Evolutionary conservation across 37 sponge, comb jelly and placozoan species (phyloP), one percentile per base, ranked within the genome.

Genomic region (Cladorhizidae sp.): DNA sequence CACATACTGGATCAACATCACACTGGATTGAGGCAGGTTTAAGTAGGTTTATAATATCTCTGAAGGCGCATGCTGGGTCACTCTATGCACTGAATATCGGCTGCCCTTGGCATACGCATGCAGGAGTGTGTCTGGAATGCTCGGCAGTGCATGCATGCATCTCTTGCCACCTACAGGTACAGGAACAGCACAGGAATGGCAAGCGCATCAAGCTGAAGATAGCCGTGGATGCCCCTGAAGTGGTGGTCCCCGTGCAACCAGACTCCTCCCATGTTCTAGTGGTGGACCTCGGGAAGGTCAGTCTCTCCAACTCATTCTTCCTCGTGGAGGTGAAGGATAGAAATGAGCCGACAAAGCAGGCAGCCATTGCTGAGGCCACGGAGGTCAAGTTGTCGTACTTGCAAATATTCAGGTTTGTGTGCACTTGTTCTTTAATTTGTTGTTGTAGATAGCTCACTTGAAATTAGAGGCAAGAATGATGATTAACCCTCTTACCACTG

Each of bases 261-360:
- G 37, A 42, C n/a, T 86, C 90, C 15, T 0, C 26, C 14, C 73
- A 85, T 11, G 72, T 81, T 69, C 54, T 94, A 40, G 75, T 87
- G 39, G 55, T 69, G 3, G 79, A 90, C 59, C 78, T 94, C 12
- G 91, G 91, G 2, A 41, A 78, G 25, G 56, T 94, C 8, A 33
- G 33, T 0, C 71, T 90, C 54, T 56, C 72, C 22, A 93, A 93
- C 64, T 59, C 80, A 37, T 93, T 93, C 56, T 82, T 68, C 36
- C 55, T 74, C n/a, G 42, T 70, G 25, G 41, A 52, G 7, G 43
- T 29, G 51, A 32, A 7, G 26, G 29, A 29, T 0, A 63, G 74
- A 32, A 45, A 7, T 31, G 67, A 65, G 7, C 61, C 61, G 5
- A 6, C 18, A 6, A 12, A 23, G 28, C 6, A 28, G 61, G 29